Conservation (phyloP, 1,140 invertebrate genomes). For the Drosophila mojavensis region DNA sequence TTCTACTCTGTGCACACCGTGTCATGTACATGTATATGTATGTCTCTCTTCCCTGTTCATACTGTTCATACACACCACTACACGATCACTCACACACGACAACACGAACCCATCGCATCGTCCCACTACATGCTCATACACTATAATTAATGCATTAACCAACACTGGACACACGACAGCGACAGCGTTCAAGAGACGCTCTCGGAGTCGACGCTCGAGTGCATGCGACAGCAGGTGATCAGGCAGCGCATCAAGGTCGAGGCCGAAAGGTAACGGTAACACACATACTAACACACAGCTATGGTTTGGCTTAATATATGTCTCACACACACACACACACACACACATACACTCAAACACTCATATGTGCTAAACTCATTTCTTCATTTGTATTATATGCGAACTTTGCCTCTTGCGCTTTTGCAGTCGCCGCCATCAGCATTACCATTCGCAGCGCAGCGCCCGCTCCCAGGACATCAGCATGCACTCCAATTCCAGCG, state of each 20-base stretch:
- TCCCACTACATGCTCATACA: constrained; percentile 6
- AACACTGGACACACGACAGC: constrained; percentile 74
- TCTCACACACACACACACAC: not conserved
- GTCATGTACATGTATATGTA: constrained; percentile 7
- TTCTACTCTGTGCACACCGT: constrained; percentile 46
- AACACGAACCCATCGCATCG: constrained; percentile 1
- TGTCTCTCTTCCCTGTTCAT: constrained; percentile 25
- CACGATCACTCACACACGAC: constrained; percentile 15
- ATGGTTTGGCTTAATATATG: constrained; percentile 4
- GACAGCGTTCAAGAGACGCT: constrained; percentile 83
- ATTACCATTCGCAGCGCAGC: constrained; percentile 91
- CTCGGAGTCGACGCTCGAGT: constrained; percentile 89
- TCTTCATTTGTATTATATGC: constrained; percentile 8
- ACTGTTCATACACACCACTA: constrained; percentile 9
- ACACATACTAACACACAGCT: constrained; percentile 13
- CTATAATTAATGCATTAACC: constrained; percentile 23
- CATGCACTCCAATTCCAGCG: constrained; percentile 59
- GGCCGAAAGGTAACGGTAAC: constrained; percentile 87
- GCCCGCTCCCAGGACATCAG: constrained; percentile 86
- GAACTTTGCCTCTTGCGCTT: constrained; percentile 35
- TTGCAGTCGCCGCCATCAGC: constrained; percentile 88
- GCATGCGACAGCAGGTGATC: constrained; percentile 89
- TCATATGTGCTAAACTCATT: not conserved
- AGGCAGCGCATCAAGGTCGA: constrained; percentile 89
- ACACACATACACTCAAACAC: not conserved